Base-by-base conservation (phyloP, 1,140 invertebrate species). In the Aphelenchoides avenae region DNA sequence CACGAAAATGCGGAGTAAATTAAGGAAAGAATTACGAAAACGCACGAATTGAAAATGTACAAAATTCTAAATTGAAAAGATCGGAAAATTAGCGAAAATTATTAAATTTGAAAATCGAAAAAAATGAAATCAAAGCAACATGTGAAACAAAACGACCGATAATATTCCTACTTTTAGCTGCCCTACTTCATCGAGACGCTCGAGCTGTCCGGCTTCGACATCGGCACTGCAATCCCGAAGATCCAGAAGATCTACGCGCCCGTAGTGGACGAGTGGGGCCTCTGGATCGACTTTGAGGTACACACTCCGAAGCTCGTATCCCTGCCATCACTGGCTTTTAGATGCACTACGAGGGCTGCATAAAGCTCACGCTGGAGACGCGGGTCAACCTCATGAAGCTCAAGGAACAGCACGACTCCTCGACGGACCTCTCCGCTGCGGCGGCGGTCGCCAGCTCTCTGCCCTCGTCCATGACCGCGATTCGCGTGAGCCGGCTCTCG, bases 371-470 rank as follows among this genome's bases (percentile, higher is more conserved):
- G 1, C 84, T 97, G n/a, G 88, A 91, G 71, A 96, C 92, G 0
- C 91, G 93, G 77, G 79, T 96, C 26, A 95, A 97, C 81, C 80
- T 97, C 33, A 85, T 95, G 84, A 91, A 89, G 73, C 80, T 95
- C 6, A 75, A 77, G 44, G 48, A 57, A 30, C 39, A 37, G 27
- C 47, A 52, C 58, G 51, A 70, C 26, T 60, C 57, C 13, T 30
- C 52, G 11, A 29, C 46, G 15, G 18, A 40, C n/a, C n/a, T n/a
- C n/a, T n/a, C n/a, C n/a, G n/a, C n/a, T n/a, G n/a, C n/a, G n/a
- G n/a, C n/a, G 18, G 34, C 48, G 9, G 18, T 24, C 53, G 24
- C 15, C 15, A 26, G 31, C n/a, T 3, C 20, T 48, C 30, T 48
- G 63, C n/a, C n/a, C n/a, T n/a, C n/a, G n/a, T n/a, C n/a, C n/a